Percentiles rank a stretch among this genome's conserved stretches.
Evolutionary conservation across 92 coral and sea anemone genomes (phyloP).

Genomic region (Parazoanthus swiftii): DNA sequence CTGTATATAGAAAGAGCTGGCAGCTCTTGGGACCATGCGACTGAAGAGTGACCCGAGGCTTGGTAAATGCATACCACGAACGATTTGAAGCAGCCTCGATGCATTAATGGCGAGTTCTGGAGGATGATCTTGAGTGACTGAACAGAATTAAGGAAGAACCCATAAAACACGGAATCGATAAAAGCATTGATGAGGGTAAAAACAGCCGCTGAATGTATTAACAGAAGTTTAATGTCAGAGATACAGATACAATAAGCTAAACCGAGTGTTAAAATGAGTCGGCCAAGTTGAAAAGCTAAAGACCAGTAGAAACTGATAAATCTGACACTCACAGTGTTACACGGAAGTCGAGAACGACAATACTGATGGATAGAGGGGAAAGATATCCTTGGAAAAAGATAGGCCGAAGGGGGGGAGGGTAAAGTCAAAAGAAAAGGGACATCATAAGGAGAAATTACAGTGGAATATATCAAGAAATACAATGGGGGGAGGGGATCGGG

Average conservation of each 20-base stretch:
- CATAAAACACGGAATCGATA: not conserved
- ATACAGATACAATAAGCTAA: too few species aligned
- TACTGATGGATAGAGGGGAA: too few species aligned
- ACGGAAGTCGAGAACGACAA: too few species aligned
- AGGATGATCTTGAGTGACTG: slow-evolving; percentile 16
- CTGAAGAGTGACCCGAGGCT: not conserved
- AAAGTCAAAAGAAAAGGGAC: too few species aligned
- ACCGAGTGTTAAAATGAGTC: too few species aligned
- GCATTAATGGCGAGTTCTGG: slow-evolving; percentile 26
- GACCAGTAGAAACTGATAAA: too few species aligned
- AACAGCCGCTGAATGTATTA: not conserved
- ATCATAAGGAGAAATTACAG: too few species aligned
- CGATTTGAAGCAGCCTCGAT: not conserved
- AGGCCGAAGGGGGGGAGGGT: too few species aligned
- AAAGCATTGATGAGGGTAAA: not conserved
- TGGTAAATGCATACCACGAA: not conserved
- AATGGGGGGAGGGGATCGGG: not conserved
- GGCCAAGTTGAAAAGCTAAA: too few species aligned
- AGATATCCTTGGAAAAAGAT: too few species aligned
- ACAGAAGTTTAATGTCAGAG: not conserved
- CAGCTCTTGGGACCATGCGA: not conserved
- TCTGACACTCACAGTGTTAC: too few species aligned
- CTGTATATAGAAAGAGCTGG: too few species aligned
- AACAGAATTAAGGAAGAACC: not conserved
- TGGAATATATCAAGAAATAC: not conserved